Conservation (phyloP, 2,797 vertebrate species). For the Glyptemys insculpta region DNA sequence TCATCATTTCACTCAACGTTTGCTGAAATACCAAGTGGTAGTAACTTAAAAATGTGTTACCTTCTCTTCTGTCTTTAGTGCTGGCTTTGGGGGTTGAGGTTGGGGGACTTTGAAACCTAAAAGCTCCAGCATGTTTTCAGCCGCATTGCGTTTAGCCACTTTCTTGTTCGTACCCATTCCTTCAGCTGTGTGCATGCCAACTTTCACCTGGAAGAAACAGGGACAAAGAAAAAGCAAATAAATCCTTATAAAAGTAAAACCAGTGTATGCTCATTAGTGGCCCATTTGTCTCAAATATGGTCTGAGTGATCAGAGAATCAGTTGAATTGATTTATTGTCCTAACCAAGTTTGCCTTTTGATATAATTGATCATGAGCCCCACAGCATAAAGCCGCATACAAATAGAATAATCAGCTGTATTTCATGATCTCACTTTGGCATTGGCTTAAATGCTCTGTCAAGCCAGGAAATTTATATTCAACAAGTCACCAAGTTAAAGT, state of each 20-base stretch:
- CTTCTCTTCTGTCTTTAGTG: slow-evolving; percentile 98
- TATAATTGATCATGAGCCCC: background rate
- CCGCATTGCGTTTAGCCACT: slow-evolving; percentile 97
- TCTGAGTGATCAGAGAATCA: background rate
- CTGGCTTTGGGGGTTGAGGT: slow-evolving; percentile 95
- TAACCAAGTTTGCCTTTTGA: background rate
- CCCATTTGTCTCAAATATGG: background rate
- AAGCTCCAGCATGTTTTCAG: slow-evolving; percentile 98
- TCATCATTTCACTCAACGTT: background rate
- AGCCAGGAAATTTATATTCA: background rate
- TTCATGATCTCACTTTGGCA: background rate
- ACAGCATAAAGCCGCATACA: background rate
- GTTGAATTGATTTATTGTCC: background rate
- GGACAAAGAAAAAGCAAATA: background rate
- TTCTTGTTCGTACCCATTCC: slow-evolving; percentile 98
- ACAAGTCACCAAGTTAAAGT: background rate
- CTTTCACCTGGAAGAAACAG: slow-evolving; percentile 86
- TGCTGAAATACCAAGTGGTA: background rate
- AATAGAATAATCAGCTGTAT: background rate
- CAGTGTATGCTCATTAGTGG: background rate
- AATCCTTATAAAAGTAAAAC: background rate
- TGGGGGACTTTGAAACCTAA: slow-evolving; percentile 98
- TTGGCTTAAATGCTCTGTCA: background rate
- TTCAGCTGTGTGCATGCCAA: slow-evolving; percentile 92
- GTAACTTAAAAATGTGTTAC: slow-evolving; percentile 71